Percentiles rank a stretch among this genome's conserved stretches.
These are phyloP conservation scores for Colaptes auratus DNA, from an alignment of 2,113 vertebrate species.

Conservation along the genomic window DNA sequence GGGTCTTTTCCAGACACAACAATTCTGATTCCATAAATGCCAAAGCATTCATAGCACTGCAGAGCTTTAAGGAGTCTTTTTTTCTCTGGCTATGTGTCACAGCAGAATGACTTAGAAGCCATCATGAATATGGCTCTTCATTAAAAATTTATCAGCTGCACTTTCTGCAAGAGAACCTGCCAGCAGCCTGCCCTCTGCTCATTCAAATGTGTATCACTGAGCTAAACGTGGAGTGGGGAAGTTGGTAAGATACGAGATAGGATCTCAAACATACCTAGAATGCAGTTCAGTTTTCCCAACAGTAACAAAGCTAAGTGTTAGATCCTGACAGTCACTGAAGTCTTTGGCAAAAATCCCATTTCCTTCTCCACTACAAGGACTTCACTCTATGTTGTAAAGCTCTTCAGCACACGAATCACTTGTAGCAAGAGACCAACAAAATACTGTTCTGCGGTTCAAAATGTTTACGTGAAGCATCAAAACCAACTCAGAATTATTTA, in stretches of 20 bases:
- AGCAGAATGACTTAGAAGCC: not conserved
- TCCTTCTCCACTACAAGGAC: not conserved
- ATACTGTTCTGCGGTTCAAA: not conserved
- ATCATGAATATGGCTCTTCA: not conserved
- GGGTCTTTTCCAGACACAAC: too few species aligned
- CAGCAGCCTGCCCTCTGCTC: not conserved
- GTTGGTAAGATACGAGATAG: not conserved
- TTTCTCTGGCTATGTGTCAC: not conserved
- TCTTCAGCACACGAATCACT: not conserved
- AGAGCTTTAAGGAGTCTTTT: not conserved
- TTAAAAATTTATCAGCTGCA: not conserved
- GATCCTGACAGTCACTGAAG: not conserved
- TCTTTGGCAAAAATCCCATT: not conserved
- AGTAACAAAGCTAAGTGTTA: not conserved
- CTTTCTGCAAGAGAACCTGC: not conserved
- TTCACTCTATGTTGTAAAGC: not conserved
- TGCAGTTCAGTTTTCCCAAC: not conserved
- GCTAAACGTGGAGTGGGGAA: not conserved
- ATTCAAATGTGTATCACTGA: not conserved
- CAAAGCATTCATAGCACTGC: not conserved
- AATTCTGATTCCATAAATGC: not conserved
- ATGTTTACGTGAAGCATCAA: not conserved
- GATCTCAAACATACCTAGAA: not conserved
- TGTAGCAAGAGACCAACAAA: not conserved
- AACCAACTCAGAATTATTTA: not conserved